Conservation (phyloP, 2,113 vertebrate species). For the Psittacula cyanocephala region DNA sequence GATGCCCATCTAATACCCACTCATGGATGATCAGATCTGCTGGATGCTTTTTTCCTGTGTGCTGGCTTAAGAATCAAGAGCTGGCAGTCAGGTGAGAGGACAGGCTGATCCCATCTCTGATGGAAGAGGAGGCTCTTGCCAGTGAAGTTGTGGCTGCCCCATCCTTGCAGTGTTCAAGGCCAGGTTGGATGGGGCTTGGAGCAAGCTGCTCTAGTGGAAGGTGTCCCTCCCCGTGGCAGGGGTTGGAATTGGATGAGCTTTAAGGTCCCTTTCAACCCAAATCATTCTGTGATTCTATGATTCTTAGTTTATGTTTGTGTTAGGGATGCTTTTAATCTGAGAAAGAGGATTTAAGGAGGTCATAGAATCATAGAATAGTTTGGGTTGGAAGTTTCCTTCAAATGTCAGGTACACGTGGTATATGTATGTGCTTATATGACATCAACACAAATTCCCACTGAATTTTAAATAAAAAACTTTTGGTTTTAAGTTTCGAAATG, state of each 20-base stretch:
- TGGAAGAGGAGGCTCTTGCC: background rate
- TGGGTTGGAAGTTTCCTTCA: background rate
- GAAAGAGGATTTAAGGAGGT: background rate
- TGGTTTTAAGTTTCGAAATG: background rate
- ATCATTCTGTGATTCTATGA: background rate
- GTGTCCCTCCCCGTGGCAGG: background rate
- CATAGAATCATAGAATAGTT: background rate
- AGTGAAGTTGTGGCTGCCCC: background rate
- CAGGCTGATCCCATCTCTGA: background rate
- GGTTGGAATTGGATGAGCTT: background rate
- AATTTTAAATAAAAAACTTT: background rate
- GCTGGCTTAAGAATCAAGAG: background rate
- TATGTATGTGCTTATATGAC: background rate
- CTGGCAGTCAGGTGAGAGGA: background rate
- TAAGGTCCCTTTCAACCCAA: background rate
- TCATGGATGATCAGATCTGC: background rate
- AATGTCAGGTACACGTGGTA: background rate
- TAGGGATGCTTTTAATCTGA: background rate
- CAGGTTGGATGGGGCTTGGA: background rate
- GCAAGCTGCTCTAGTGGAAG: background rate
- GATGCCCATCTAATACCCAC: background rate
- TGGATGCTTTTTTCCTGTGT: background rate
- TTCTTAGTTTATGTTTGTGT: background rate
- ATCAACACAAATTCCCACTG: background rate
- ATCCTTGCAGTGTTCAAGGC: background rate